These are phyloP conservation scores for Epirrhoe alternata DNA, from an alignment of 2,888 invertebrate genomes.

Conservation along the genomic window DNA sequence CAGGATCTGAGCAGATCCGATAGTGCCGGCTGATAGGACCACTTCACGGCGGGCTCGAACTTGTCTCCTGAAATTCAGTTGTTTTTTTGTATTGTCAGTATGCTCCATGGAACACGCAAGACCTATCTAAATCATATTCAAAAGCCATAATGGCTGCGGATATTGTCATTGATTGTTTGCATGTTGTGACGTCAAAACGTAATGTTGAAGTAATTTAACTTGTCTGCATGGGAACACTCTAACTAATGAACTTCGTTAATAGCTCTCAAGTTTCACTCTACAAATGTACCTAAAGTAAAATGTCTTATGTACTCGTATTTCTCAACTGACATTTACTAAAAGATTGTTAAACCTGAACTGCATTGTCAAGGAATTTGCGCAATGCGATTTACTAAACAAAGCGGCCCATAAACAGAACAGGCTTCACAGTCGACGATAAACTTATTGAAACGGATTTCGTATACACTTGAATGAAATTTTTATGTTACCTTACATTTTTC, in stretches of 20 bases:
- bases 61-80: constrained; percentile 53
- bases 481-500: constrained; percentile 75
- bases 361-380: constrained; percentile 29
- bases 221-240: neutral
- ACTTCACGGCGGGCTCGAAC: constrained; percentile 89
- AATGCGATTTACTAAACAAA: constrained; percentile 26
- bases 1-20: constrained; percentile 93
- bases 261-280: neutral
- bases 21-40: constrained; percentile 91
- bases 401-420: constrained; percentile 20
- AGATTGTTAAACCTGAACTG: constrained; percentile 22
- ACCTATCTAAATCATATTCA: neutral
- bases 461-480: neutral
- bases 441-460: constrained; percentile 7
- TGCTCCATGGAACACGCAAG: too few relatives aligned
- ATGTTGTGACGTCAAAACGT: neutral
- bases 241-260: constrained; percentile 1
- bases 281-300: constrained; percentile 2
- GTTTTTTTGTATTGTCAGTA: too few relatives aligned
- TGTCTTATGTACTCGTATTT: constrained; percentile 7
- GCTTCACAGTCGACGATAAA: constrained; percentile 20
- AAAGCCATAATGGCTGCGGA: neutral
- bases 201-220: neutral
- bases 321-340: constrained; percentile 23
- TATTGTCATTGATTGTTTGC: neutral